Evolutionary conservation across 35 echinoderm and acorn worm genomes (phyloP).

Genomic region (Anneissia japonica): DNA sequence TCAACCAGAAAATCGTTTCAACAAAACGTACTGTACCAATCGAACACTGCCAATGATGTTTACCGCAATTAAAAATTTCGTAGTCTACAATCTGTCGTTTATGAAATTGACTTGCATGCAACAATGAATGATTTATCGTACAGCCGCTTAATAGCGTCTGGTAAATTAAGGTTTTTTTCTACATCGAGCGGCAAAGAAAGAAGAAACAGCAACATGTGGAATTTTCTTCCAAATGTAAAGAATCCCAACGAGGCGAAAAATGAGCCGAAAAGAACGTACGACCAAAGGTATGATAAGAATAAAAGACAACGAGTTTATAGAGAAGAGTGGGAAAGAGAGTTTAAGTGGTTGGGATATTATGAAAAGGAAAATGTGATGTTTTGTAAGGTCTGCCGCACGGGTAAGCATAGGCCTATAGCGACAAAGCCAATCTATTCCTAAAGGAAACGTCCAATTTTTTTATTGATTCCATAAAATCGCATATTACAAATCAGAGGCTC

Average conservation of each 20-base stretch:
- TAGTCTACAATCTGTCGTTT: no score
- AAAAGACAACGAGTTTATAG: neutral
- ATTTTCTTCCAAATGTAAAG: neutral
- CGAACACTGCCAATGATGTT: no score
- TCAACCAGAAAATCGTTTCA: no score
- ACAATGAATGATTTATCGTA: no score
- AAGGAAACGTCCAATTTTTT: constrained; percentile 8
- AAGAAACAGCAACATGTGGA: neutral
- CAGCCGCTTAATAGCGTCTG: no score
- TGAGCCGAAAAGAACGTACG: neutral
- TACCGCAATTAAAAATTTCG: no score
- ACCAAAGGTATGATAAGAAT: neutral
- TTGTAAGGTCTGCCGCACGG: neutral
- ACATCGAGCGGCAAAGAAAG: constrained; percentile 43
- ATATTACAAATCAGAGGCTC: constrained; percentile 20
- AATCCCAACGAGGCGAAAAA: neutral
- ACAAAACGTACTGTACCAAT: no score
- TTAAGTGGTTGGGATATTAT: constrained; percentile 22
- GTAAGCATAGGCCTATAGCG: neutral
- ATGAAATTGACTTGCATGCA: no score
- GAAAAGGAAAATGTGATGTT: constrained; percentile 5
- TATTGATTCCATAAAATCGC: constrained; percentile 9
- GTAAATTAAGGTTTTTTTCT: no score
- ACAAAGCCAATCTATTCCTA: constrained; percentile 1
- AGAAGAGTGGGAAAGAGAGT: constrained; percentile 26